phyloP scores from a whole-genome alignment of 1,140 invertebrate species.

The Lysiphlebus fabarum region DNA sequence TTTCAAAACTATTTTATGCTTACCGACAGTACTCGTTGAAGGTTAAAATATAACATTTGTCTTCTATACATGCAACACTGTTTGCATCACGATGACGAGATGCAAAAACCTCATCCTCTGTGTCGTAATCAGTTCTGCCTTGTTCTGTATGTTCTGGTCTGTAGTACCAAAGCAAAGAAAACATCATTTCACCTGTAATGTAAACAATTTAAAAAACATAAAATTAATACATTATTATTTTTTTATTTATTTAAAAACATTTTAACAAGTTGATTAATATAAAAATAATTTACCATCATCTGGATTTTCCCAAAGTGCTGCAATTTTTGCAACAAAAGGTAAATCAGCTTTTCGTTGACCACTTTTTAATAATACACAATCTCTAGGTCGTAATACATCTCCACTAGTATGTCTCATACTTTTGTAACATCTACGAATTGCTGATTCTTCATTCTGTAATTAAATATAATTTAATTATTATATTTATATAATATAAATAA shows the following conservation, averaged over 20 bases:
- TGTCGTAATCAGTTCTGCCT: conserved; percentile 73
- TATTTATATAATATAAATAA: not conserved
- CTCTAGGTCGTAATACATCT: conserved; percentile 79
- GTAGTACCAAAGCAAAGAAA: conserved; percentile 96
- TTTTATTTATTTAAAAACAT: not conserved
- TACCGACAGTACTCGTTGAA: conserved; percentile 97
- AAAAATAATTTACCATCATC: conserved; percentile 70
- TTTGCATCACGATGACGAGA: conserved; percentile 91
- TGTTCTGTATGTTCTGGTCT: conserved; percentile 93
- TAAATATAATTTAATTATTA: conserved; percentile 20
- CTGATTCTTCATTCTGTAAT: conserved; percentile 76
- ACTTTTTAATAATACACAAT: conserved; percentile 86
- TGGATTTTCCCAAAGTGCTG: conserved; percentile 90
- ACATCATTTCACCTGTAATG: conserved; percentile 89
- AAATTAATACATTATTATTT: not conserved
- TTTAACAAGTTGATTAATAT: not conserved
- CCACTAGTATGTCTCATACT: conserved; percentile 84
- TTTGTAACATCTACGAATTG: conserved; percentile 77
- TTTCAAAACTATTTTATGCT: conserved; percentile 30
- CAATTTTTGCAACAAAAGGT: conserved; percentile 91
- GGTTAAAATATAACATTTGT: conserved; percentile 95
- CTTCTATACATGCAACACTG: conserved; percentile 95
- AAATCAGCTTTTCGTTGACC: conserved; percentile 79
- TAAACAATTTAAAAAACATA: conserved; percentile 21
- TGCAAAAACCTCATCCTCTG: conserved; percentile 90